Evolutionary conservation across 2,888 invertebrate species (phyloP).

Genomic region (Oxytorus armatus): DNA sequence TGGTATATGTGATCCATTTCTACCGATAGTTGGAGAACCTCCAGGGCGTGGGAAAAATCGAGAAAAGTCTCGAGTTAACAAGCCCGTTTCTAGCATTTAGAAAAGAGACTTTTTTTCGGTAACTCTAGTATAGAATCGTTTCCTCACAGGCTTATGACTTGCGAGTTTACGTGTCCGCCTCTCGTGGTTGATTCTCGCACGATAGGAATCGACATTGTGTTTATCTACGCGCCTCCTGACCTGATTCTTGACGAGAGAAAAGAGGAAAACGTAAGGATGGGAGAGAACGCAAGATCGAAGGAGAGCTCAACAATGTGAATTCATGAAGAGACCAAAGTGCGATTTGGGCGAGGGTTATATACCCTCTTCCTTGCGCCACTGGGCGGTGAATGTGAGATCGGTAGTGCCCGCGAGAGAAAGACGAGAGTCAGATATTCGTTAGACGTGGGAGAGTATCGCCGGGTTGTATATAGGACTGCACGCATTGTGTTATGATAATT

Average conservation of each 20-base stretch:
- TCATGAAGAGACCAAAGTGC: slow-evolving; percentile 24
- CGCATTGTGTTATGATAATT: slow-evolving; percentile 83
- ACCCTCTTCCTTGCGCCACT: too few species aligned
- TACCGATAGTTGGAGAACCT: too few species aligned
- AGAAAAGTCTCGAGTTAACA: neutral
- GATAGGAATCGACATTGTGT: slow-evolving; percentile 67
- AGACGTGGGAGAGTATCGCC: slow-evolving; percentile 71
- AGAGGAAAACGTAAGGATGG: slow-evolving; percentile 47
- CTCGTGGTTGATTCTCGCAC: slow-evolving; percentile 78
- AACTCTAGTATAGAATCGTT: slow-evolving; percentile 44
- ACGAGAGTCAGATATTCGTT: slow-evolving; percentile 46
- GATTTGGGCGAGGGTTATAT: slow-evolving; percentile 62
- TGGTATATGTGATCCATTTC: too few species aligned
- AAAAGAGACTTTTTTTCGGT: neutral
- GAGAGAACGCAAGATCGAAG: slow-evolving; percentile 41
- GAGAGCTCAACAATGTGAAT: slow-evolving; percentile 58
- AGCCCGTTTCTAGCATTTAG: neutral
- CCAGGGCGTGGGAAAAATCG: neutral
- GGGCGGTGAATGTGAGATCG: slow-evolving; percentile 42
- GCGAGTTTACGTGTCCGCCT: slow-evolving; percentile 74
- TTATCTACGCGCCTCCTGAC: neutral
- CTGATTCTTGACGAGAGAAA: slow-evolving; percentile 68
- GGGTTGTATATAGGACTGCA: slow-evolving; percentile 56
- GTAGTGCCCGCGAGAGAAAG: slow-evolving; percentile 7
- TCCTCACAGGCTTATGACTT: slow-evolving; percentile 77